A percentile compares a stretch with the other conserved stretches of the same genome.
Evolutionary conservation across 2,113 vertebrate species (phyloP).

Genomic region (Megaptera novaeangliae): DNA sequence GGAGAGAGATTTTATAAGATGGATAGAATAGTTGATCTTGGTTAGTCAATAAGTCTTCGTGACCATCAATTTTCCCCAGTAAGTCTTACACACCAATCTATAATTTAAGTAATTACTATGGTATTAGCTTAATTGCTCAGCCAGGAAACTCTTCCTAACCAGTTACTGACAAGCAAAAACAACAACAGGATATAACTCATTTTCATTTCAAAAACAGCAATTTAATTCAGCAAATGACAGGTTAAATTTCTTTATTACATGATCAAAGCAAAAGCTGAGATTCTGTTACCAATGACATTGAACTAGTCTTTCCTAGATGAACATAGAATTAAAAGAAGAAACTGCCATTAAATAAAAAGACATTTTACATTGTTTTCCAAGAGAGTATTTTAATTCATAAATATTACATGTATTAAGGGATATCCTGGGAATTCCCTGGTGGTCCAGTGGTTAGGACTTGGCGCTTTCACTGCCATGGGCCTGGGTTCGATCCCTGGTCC

Average conservation of each 20-base stretch:
- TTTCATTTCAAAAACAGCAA: constrained; percentile 43
- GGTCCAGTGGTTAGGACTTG: background rate
- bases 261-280: background rate
- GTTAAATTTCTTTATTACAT: constrained; percentile 34
- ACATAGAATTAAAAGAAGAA: background rate
- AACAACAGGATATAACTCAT: constrained; percentile 27
- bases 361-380: constrained; percentile 28
- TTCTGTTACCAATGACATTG: background rate
- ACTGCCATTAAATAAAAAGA: background rate
- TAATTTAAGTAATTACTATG: constrained; percentile 55
- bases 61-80: constrained; percentile 6
- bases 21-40: background rate
- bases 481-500: background rate
- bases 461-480: background rate
- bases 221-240: background rate
- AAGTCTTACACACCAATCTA: background rate
- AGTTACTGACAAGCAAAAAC: constrained; percentile 33
- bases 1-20: background rate
- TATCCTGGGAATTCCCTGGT: background rate
- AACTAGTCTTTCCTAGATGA: background rate
- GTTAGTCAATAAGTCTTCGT: constrained; percentile 14
- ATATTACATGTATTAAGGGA: background rate
- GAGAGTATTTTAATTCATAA: constrained; percentile 22
- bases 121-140: constrained; percentile 3
- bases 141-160: background rate